These are phyloP conservation scores for Pseudomyrmex pallidus DNA, from an alignment of 1,140 invertebrate genomes.

Conservation along the genomic window DNA sequence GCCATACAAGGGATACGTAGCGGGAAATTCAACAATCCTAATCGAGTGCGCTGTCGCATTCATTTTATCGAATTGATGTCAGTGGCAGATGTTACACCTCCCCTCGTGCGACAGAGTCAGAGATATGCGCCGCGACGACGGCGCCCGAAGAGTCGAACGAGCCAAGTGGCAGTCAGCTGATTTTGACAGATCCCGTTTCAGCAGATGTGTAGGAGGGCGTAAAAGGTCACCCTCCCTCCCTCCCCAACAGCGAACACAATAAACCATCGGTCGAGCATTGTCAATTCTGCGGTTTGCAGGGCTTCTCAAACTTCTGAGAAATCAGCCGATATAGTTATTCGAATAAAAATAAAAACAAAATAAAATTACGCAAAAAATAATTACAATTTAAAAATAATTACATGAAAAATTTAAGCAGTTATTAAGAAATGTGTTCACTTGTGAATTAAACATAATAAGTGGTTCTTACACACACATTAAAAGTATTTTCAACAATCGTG, in stretches of 20 bases:
- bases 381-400: too few relatives aligned
- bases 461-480: too few relatives aligned
- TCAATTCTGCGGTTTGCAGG: constrained; percentile 20
- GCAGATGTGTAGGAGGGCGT: constrained; percentile 8
- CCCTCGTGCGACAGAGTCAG: neutral
- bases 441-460: too few relatives aligned
- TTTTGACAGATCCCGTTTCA: constrained; percentile 71
- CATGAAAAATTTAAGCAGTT: too few relatives aligned
- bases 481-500: too few relatives aligned
- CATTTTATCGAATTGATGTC: constrained; percentile 51
- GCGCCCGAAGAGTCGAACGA: constrained; percentile 35
- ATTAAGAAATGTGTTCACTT: too few relatives aligned
- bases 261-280: constrained; percentile 51
- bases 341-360: neutral
- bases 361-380: neutral
- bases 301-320: constrained; percentile 5
- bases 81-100: constrained; percentile 62
- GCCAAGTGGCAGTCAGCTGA: constrained; percentile 73
- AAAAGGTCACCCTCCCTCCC: constrained; percentile 28
- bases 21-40: constrained; percentile 1
- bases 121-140: constrained; percentile 34
- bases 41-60: constrained; percentile 44
- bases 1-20: neutral
- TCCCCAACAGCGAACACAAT: constrained; percentile 53
- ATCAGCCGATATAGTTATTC: constrained; percentile 18